These are phyloP conservation scores for Pelecanoides urinatrix DNA, from an alignment of 2,113 vertebrate species.

Conservation along the genomic window DNA sequence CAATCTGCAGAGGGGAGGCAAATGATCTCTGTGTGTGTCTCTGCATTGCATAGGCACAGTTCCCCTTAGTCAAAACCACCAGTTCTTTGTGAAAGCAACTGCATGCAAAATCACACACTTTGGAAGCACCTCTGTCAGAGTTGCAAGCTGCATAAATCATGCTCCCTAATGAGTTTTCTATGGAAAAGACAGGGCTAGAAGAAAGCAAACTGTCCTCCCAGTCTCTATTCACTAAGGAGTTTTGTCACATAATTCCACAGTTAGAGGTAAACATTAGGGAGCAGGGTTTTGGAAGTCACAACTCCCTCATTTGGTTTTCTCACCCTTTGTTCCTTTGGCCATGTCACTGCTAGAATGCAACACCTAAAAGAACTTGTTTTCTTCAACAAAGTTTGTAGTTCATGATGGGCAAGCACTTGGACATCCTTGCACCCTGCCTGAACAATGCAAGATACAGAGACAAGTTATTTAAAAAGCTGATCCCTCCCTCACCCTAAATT, in stretches of 20 bases:
- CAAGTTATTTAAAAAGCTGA: background rate
- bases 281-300: background rate
- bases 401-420: background rate
- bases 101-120: background rate
- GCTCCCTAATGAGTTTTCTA: background rate
- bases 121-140: background rate
- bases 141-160: background rate
- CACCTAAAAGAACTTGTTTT: background rate
- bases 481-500: background rate
- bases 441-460: background rate
- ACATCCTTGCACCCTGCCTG: background rate
- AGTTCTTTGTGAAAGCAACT: background rate
- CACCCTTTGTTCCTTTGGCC: background rate
- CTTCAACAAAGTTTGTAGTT: background rate
- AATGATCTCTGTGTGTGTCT: background rate
- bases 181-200: background rate
- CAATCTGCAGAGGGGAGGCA: background rate
- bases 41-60: background rate
- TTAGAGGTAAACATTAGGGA: background rate
- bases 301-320: background rate
- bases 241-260: background rate
- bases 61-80: background rate
- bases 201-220: background rate
- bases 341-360: background rate
- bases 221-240: background rate